Base-by-base conservation (phyloP, 2,113 vertebrate genomes). In the Colius striatus region DNA sequence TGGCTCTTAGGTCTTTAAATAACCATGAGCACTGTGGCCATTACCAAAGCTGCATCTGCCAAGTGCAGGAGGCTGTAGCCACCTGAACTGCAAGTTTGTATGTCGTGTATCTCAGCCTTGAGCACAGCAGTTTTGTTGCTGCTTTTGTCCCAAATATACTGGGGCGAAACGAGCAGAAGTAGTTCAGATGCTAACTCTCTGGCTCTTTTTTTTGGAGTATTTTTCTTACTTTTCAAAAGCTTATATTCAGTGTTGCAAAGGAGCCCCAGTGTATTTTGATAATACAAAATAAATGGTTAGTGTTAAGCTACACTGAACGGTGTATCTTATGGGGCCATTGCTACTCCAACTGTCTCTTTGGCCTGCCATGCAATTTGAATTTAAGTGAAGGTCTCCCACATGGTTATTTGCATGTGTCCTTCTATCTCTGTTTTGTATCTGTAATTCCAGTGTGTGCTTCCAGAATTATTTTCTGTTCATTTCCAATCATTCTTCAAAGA, bases 401-500 rank as follows among this genome's bases (percentile, higher is more conserved):
- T 92, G 80, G 54, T 93, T 93, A 60, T 79, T 93, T 93, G 92
- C 90, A 78, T 90, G 41, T 47, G 41, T 75, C 57, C 36, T 88
- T 60, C 43, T 96, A 93, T 97, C 95, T 97, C 57, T 82, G 23
- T 73, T 94, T 89, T 84, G 47, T 89, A 92, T 96, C 90, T 92
- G 76, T 23, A 32, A 84, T 93, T 93, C 90, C 73, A 78, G 36
- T 87, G 17, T 57, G 26, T 61, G 86, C 83, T 95, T 94, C 92
- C 92, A 97, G 90, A 81, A 87, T 78, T 58, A 75, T 75, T 94
- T 95, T 94, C 38, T 84, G 66, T 92, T 93, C 66, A 82, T 96
- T 97, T 95, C 90, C 83, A 96, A 87, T 92, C 88, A 84, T 89
- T 82, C 90, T 96, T 97, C 89, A 96, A 92, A 97, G 95, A 89